Base-by-base conservation (phyloP, 2,113 vertebrate species). In the Promerops cafer region DNA sequence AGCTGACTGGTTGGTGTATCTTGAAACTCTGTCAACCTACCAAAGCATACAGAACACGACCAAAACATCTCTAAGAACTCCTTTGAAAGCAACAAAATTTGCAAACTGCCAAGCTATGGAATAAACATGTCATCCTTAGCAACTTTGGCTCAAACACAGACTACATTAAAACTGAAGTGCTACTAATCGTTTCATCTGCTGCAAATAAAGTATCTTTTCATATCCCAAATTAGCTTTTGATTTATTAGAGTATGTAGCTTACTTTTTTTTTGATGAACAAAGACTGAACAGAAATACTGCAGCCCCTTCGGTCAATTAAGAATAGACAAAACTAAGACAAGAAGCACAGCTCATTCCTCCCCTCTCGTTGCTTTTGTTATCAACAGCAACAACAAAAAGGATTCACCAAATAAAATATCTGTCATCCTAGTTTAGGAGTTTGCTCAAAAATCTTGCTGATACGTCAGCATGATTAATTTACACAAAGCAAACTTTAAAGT, bases 1-100 rank as follows among this genome's bases (percentile, higher is more conserved):
- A 99, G 98, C 95, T 99, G 98, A 87, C 99, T 99, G 82, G 99
- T 99, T 54, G 99, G 99, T 12, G 99, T 99, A 91, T 99, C 98
- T 95, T 99, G 99, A 87, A 99, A 99, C 92, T 99, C 99, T 0
- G 95, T 98, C 94, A 99, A 97, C 96, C 99, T 99, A 78, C 49
- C 78, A 96, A 89, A 90, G 84, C 57, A 83, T 7, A 93, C 19
- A 83, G 28, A 24, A 87, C 31, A 37, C 95, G 81, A 92, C 66
- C 37, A 66, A 28, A 81, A 69, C 27, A 82, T 42, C 66, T 57
- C 49, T 21, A 90, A 71, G n/a, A 78, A 65, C 35, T 56, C 40
- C 17, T 60, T 33, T 66, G 89, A 70, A 88, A 90, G 33, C 28
- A 82, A 81, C 30, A 79, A 68, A 83, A 82, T 40, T 42, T 22